phyloP scores from a whole-genome alignment of 2,888 invertebrate species.

The Heliconius ethilla region DNA sequence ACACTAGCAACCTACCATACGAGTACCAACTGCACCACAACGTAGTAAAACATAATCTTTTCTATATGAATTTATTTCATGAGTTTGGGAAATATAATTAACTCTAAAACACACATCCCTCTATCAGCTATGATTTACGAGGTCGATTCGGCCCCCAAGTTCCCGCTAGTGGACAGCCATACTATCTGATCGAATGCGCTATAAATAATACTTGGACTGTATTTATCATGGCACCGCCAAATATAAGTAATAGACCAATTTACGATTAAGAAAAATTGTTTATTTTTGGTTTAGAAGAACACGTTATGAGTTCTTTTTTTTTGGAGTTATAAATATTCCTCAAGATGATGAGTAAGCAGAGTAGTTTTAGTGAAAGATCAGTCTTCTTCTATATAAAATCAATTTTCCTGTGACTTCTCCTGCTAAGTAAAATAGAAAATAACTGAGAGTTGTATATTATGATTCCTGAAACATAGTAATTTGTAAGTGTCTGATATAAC shows the following conservation, averaged over 20 bases:
- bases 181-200: constrained; percentile 76
- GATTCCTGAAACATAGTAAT: background rate
- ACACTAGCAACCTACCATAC: background rate
- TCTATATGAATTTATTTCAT: constrained; percentile 13
- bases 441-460: background rate
- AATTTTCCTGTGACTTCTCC: background rate
- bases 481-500: no score
- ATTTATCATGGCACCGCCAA: constrained; percentile 73
- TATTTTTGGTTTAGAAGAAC: constrained; percentile 28
- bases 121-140: constrained; percentile 69
- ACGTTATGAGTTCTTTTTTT: background rate
- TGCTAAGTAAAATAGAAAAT: background rate
- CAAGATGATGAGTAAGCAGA: background rate
- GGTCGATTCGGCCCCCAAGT: constrained; percentile 68
- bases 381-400: background rate
- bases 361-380: background rate
- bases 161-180: constrained; percentile 67
- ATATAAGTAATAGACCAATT: constrained; percentile 66
- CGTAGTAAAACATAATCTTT: background rate
- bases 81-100: constrained; percentile 46
- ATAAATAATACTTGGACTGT: constrained; percentile 76
- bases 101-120: constrained; percentile 54
- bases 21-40: background rate
- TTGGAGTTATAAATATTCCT: background rate
- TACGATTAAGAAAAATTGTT: constrained; percentile 60